These are phyloP conservation scores for Telmatochromis sp. DNA, from an alignment of 2,113 vertebrate species.

Conservation along the genomic window DNA sequence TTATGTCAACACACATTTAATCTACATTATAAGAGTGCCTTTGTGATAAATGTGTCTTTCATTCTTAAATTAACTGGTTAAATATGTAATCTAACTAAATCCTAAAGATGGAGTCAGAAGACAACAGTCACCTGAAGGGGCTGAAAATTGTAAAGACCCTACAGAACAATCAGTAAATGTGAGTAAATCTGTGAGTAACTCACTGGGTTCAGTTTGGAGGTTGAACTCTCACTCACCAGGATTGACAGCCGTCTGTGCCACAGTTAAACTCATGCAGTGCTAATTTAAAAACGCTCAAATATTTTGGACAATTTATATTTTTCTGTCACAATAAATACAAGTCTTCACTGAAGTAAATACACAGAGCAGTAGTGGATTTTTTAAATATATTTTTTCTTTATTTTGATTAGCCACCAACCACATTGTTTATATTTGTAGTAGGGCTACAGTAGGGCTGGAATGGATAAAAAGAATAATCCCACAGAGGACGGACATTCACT, in stretches of 20 bases:
- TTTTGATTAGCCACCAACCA: too few species aligned
- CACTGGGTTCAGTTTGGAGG: too few species aligned
- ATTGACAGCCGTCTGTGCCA: too few species aligned
- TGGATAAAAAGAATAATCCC: too few species aligned
- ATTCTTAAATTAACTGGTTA: neutral
- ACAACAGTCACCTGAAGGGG: too few species aligned
- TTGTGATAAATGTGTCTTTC: too few species aligned
- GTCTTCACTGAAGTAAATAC: neutral
- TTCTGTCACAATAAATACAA: neutral
- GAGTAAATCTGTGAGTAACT: too few species aligned
- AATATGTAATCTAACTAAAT: neutral
- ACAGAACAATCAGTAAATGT: too few species aligned
- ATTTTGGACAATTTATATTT: neutral
- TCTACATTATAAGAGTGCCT: neutral
- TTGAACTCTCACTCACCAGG: too few species aligned
- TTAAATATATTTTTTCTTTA: neutral
- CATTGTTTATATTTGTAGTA: too few species aligned
- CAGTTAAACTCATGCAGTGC: neutral
- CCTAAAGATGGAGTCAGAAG: neutral
- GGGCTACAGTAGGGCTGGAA: too few species aligned
- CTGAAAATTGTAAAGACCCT: neutral
- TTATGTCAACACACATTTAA: neutral
- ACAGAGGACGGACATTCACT: too few species aligned
- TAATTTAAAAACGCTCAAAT: neutral
- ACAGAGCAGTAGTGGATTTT: neutral